Base-by-base conservation (phyloP, 2,797 vertebrate species). In the Catostomus latipinnis region DNA sequence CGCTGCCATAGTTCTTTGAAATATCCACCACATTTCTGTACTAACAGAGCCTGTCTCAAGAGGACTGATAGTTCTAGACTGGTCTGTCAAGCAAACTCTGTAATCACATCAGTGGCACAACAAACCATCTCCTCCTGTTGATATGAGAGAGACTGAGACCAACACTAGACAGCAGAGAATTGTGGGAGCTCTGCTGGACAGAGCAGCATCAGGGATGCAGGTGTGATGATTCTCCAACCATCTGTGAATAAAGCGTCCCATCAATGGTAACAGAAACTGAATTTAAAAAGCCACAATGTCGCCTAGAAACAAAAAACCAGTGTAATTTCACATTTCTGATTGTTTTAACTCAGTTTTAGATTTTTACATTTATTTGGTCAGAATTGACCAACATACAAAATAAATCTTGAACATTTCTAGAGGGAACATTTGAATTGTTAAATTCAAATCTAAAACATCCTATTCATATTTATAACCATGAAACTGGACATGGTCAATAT, bases 111-210 rank as follows among this genome's bases (percentile, higher is more conserved):
- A 0, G 62, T 48, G 43, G 57, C 61, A 13, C 61, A 6, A 46
- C 14, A 66, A 56, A 48, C 34, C n/a, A 5, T 75, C n/a, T 75
- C 22, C 22, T 66, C 52, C 74, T 66, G 52, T 14, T 22, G 43
- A 67, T 45, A 76, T 16, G 12, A 76, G 43, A 66, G 50, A 22
- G 62, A 16, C 34, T 63, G 22, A 46, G 73, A 75, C 8, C 65
- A 52, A 56, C n/a, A 65, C 22, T 8, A 54, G 34, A 66, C 34
- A 13, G 5, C 52, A 66, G 22, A 62, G 11, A 62, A 46, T 14
- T 65, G 43, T 48, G 62, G 43, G 52, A 49, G 62, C 52, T 57
- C 43, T 66, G 52, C 52, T 56, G 62, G 43, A 56, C 50, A 11
- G 52, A 54, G 34, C 34, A 34, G 34, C 34, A 34, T 34, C 34